These are phyloP conservation scores for Amblyopsis rosae DNA, from an alignment of 2,113 vertebrate genomes.

Conservation along the genomic window DNA sequence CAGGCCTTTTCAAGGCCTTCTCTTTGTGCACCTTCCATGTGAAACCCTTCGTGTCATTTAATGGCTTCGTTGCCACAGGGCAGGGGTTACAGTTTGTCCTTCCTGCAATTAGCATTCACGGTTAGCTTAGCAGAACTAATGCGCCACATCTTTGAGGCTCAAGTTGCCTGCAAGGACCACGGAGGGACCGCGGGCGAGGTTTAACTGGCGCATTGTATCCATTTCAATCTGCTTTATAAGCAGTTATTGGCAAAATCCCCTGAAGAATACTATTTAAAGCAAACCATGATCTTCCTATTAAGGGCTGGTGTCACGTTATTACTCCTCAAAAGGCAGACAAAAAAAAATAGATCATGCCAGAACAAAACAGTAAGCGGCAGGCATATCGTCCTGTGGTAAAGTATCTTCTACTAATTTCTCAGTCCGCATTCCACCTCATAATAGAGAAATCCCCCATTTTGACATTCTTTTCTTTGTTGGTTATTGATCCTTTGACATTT, in stretches of 20 bases:
- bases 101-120: conserved; percentile 91
- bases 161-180: conserved; percentile 77
- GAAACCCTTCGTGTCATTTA: conserved; percentile 72
- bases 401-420: neutral
- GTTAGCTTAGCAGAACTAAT: conserved; percentile 95
- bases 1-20: conserved; percentile 54
- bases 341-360: neutral
- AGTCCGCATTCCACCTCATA: conserved; percentile 5
- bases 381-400: neutral
- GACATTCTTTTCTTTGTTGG: conserved; percentile 6
- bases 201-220: conserved; percentile 66
- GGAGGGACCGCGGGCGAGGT: conserved; percentile 64
- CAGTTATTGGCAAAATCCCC: conserved; percentile 50
- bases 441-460: conserved; percentile 6
- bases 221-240: conserved; percentile 68
- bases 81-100: conserved; percentile 79
- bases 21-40: conserved; percentile 70
- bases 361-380: conserved; percentile 4
- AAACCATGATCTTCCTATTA: conserved; percentile 36
- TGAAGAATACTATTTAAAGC: conserved; percentile 40
- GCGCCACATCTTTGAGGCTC: conserved; percentile 87
- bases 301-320: conserved; percentile 12
- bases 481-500: conserved; percentile 40
- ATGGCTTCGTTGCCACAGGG: conserved; percentile 77
- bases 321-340: neutral